These are phyloP conservation scores for Coptodon bakossiorum DNA, from an alignment of 2,113 vertebrate genomes.

Conservation along the genomic window DNA sequence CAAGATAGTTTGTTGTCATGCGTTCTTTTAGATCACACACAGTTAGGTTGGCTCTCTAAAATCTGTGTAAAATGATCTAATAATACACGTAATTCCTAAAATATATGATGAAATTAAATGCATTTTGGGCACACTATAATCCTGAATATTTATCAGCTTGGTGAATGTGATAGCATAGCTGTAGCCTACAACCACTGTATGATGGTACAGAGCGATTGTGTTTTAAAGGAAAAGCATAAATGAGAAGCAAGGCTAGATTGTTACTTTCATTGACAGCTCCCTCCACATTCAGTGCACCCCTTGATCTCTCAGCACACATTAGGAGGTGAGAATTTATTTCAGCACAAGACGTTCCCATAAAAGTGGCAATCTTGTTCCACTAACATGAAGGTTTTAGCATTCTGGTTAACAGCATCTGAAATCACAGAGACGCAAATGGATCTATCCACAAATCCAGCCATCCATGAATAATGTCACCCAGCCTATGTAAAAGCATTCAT, in stretches of 20 bases:
- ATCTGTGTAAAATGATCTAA: not conserved
- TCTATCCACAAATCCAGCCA: slow-evolving; percentile 28
- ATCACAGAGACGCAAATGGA: slow-evolving; percentile 55
- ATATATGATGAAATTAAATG: not conserved
- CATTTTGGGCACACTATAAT: not conserved
- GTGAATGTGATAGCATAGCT: not conserved
- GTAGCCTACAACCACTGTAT: not conserved
- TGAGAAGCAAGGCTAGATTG: slow-evolving; percentile 19
- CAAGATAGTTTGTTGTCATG: not conserved
- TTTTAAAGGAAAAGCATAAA: not conserved
- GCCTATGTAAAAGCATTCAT: slow-evolving; percentile 2
- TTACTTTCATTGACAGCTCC: not conserved
- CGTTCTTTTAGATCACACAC: not conserved
- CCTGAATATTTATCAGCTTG: not conserved
- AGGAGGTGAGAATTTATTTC: slow-evolving; percentile 45
- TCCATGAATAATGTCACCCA: slow-evolving; percentile 27
- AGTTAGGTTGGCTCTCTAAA: not conserved
- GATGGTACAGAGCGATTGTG: not conserved
- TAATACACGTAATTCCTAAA: not conserved
- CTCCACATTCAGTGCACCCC: slow-evolving; percentile 22
- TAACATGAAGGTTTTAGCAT: slow-evolving; percentile 47
- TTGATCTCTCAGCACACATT: slow-evolving; percentile 33
- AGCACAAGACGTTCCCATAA: slow-evolving; percentile 43
- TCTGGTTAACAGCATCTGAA: slow-evolving; percentile 37
- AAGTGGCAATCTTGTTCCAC: slow-evolving; percentile 40